Base-by-base conservation (phyloP, 2,888 invertebrate genomes). In the Andricus curvator region DNA sequence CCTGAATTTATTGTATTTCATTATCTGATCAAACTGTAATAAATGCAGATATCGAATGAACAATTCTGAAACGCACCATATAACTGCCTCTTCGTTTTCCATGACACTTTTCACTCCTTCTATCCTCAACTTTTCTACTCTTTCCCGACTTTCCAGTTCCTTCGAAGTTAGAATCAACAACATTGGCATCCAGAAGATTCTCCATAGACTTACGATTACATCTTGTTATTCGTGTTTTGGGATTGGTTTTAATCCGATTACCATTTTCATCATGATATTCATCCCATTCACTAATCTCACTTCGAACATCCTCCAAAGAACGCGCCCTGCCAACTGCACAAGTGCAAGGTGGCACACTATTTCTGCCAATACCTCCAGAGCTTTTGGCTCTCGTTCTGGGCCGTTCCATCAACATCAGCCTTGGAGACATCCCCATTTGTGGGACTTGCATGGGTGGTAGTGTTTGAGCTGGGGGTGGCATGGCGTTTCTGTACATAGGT, bases 281-380 rank as follows among this genome's bases (percentile, higher is more conserved):
- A 84, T 95, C 95, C 95, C 95, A 95, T 80, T 94, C 94, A 88
- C 95, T 94, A 70, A 95, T 94, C 81, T 96, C 95, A 33, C 95
- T 94, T 70, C 96, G 94, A 20, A 96, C 95, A 89, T 96, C 96
- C 88, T 96, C 96, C 92, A 96, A 93, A 3, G 96, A 96, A 79
- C 95, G 94, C 22, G 96, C 96, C 70, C 96, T 94, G 4, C 92
- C 92, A 13, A 92, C 88, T 76, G 94, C 94, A 90, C 95, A 95
- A 33, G 95, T 95, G 87, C 96, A 95, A 84, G 93, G 93, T n/a
- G 93, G 90, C 4, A 87, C 88, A 78, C 83, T 89, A 80, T 85
- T 88, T 48, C 86, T 88, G 33, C 85, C 88, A 9, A 85, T 82
- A 6, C 88, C 89, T 2, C 82, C 87, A 5, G 86, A 87, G 80